phyloP scores from a whole-genome alignment of 2,888 invertebrate genomes.

The Synanthedon myopaeformis region DNA sequence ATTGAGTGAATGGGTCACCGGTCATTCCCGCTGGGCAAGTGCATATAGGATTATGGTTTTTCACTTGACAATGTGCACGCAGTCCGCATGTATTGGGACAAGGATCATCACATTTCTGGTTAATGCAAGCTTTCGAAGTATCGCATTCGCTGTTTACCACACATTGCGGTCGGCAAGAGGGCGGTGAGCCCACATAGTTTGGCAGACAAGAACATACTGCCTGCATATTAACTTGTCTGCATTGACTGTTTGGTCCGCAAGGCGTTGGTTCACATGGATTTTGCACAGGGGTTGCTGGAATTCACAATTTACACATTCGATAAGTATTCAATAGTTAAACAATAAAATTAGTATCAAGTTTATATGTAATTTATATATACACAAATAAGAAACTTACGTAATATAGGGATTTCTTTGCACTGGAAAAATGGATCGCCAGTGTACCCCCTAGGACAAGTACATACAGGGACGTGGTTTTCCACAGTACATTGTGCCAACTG shows the following conservation, averaged over 20 bases:
- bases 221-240: conserved; percentile 81
- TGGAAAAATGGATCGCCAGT: conserved; percentile 87
- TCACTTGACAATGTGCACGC: conserved; percentile 83
- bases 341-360: neutral
- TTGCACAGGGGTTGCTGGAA: conserved; percentile 51
- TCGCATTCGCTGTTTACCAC: conserved; percentile 90
- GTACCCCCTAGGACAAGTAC: conserved; percentile 79
- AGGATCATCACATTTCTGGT: conserved; percentile 88
- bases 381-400: conserved; percentile 28
- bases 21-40: conserved; percentile 86
- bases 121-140: conserved; percentile 83
- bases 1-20: conserved; percentile 88
- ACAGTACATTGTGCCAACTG: conserved; percentile 82
- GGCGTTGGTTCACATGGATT: conserved; percentile 88
- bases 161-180: conserved; percentile 86
- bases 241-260: conserved; percentile 90
- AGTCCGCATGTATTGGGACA: conserved; percentile 90
- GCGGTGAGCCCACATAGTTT: conserved; percentile 82
- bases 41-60: conserved; percentile 89
- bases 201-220: conserved; percentile 88
- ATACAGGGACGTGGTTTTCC: conserved; percentile 82
- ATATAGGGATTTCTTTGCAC: conserved; percentile 70
- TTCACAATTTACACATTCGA: neutral
- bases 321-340: no score
- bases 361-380: neutral